Evolutionary conservation across 2,888 invertebrate genomes (phyloP).

Genomic region (Ceratothoa steindachneri): DNA sequence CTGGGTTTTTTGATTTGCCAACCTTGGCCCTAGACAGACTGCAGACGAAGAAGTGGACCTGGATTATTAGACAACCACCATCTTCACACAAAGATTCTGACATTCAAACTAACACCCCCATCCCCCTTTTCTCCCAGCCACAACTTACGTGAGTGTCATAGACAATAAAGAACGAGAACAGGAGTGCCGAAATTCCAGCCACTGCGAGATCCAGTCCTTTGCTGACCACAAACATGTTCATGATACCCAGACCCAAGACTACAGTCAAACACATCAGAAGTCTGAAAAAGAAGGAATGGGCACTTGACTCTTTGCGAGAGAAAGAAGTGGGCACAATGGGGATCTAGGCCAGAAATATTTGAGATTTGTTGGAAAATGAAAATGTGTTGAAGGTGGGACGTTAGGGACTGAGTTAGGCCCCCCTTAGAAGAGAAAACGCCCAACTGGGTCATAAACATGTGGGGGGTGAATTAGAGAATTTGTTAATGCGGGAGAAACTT

Average conservation of each 20-base stretch:
- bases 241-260: conserved; percentile 43
- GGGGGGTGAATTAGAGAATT: no score
- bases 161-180: conserved; percentile 54
- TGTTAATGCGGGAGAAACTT: no score
- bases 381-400: background rate
- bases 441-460: no score
- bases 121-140: no score
- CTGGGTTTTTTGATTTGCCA: no score
- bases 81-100: no score
- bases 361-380: background rate
- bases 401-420: no score
- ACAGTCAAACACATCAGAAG: conserved; percentile 32
- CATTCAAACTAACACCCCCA: no score
- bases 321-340: background rate
- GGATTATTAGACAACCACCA: no score
- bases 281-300: conserved; percentile 23
- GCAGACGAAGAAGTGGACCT: no score
- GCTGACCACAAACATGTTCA: conserved; percentile 72
- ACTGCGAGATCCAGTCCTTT: conserved; percentile 66
- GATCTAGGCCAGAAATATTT: background rate
- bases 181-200: conserved; percentile 64
- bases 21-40: no score
- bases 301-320: background rate
- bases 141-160: conserved; percentile 45
- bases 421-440: no score